phyloP scores from a whole-genome alignment of 2,888 invertebrate genomes.

The Macaria notata region DNA sequence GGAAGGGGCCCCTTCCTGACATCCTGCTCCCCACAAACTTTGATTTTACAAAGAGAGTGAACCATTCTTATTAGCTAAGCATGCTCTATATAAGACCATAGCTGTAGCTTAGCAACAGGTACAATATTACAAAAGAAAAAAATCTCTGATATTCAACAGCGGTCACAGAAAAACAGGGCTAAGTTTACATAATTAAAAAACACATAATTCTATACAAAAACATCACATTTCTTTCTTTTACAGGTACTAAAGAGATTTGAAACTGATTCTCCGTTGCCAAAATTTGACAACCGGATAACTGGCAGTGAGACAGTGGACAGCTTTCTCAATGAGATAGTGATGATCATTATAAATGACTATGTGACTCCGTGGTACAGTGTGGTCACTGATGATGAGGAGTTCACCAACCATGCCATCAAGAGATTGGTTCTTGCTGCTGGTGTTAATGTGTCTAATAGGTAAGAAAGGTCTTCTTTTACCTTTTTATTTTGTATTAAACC shows the following conservation, averaged over 20 bases:
- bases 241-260: conserved; percentile 68
- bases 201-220: background rate
- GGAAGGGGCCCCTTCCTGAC: too few relatives aligned
- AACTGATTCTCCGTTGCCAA: conserved; percentile 49
- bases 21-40: too few relatives aligned
- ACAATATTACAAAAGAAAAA: too few relatives aligned
- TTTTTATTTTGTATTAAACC: too few relatives aligned
- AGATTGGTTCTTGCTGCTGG: conserved; percentile 85
- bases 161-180: too few relatives aligned
- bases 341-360: conserved; percentile 91
- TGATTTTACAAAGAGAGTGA: too few relatives aligned
- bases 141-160: too few relatives aligned
- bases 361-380: conserved; percentile 88
- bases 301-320: conserved; percentile 94
- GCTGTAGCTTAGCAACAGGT: too few relatives aligned
- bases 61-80: too few relatives aligned
- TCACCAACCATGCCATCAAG: conserved; percentile 85
- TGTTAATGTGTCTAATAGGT: conserved; percentile 87
- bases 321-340: conserved; percentile 92
- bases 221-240: conserved; percentile 24
- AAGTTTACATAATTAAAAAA: too few relatives aligned
- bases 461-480: conserved; percentile 25
- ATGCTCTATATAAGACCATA: too few relatives aligned
- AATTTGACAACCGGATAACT: conserved; percentile 85
- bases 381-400: conserved; percentile 87